Evolutionary conservation across 2,797 vertebrate genomes (phyloP).

Genomic region (Vireo griseus): DNA sequence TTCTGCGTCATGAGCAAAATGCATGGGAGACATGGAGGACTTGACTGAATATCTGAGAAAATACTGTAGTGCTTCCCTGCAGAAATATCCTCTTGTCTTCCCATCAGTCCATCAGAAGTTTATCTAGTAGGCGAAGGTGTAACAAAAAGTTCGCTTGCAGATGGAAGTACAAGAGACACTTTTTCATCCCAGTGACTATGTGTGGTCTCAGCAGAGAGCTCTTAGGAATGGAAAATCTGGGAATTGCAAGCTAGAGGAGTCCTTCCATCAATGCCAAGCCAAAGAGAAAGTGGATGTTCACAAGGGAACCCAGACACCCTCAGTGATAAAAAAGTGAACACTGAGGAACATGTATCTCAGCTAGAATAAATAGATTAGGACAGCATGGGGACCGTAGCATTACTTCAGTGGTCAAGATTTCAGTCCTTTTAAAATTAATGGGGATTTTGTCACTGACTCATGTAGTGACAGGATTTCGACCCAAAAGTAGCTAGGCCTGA

Average conservation of each 20-base stretch:
- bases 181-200: background rate
- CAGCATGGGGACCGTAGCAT: background rate
- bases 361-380: background rate
- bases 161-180: background rate
- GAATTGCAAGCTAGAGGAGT: background rate
- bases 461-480: background rate
- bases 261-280: background rate
- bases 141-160: background rate
- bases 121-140: background rate
- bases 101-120: background rate
- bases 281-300: background rate
- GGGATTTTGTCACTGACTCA: background rate
- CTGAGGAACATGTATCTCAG: background rate
- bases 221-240: background rate
- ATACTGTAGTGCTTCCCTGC: background rate
- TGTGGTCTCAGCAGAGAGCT: background rate
- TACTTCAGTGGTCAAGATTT: background rate
- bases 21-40: background rate
- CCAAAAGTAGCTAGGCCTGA: background rate
- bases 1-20: background rate
- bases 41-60: background rate
- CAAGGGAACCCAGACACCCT: accelerated
- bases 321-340: background rate
- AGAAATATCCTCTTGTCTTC: background rate
- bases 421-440: background rate